Evolutionary conservation across 1,140 invertebrate genomes (phyloP).

Genomic region (Trypoxylus dichotomus): DNA sequence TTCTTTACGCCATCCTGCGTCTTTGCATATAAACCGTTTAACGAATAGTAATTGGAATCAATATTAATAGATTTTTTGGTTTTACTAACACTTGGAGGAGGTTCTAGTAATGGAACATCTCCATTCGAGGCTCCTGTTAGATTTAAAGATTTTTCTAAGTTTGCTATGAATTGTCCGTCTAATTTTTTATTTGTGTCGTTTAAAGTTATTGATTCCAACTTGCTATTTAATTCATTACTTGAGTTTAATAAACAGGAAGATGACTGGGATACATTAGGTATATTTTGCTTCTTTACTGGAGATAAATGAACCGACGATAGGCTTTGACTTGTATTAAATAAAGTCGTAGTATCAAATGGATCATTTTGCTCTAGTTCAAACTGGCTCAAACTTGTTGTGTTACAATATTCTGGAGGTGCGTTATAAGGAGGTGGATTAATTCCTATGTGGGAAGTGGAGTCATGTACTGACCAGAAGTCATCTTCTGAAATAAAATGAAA

Average conservation of each 20-base stretch:
- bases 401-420: slow-evolving; percentile 56
- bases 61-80: not conserved
- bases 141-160: slow-evolving; percentile 32
- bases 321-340: slow-evolving; percentile 37
- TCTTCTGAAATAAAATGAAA: not conserved
- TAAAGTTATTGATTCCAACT: not conserved
- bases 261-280: too few relatives aligned
- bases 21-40: slow-evolving; percentile 15
- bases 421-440: slow-evolving; percentile 55
- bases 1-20: not conserved
- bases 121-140: slow-evolving; percentile 11
- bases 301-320: slow-evolving; percentile 21
- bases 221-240: slow-evolving; percentile 6
- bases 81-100: slow-evolving; percentile 30
- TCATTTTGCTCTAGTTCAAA: slow-evolving; percentile 45
- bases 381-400: slow-evolving; percentile 39
- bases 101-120: slow-evolving; percentile 36
- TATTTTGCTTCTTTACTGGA: not conserved
- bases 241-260: not conserved
- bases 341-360: slow-evolving; percentile 65
- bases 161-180: slow-evolving; percentile 45
- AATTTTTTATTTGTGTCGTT: not conserved
- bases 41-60: slow-evolving; percentile 3
- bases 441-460: not conserved
- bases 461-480: not conserved